Percentiles rank a stretch among this genome's conserved stretches.
Evolutionary conservation across 2,888 invertebrate species (phyloP).

Genomic region (Junonia oenone): DNA sequence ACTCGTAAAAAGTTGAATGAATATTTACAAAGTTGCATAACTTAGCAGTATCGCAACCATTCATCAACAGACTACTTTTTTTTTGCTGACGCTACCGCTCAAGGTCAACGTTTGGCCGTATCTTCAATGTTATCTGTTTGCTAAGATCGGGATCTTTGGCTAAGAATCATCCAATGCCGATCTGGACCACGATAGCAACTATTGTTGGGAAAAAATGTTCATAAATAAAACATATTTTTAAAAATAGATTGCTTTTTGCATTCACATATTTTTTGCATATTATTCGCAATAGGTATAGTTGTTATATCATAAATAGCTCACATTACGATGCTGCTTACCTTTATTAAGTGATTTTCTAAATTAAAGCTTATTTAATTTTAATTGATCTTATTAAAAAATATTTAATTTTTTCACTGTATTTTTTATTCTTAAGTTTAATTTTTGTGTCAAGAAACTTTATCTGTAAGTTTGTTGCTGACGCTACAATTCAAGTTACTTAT

Average conservation of each 20-base stretch:
- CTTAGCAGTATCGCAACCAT: conserved; percentile 10
- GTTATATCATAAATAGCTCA: too few species aligned
- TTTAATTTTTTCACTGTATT: neutral
- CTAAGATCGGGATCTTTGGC: conserved; percentile 18
- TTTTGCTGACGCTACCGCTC: conserved; percentile 8
- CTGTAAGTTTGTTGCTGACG: neutral
- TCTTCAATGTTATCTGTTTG: conserved; percentile 22
- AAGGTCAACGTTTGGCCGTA: conserved; percentile 21
- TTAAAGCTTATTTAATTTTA: too few species aligned
- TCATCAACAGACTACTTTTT: conserved; percentile 10
- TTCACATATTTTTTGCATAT: too few species aligned
- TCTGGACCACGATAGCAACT: neutral
- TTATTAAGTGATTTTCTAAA: too few species aligned
- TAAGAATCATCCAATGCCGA: conserved; percentile 10
- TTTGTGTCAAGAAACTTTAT: neutral
- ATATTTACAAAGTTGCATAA: conserved; percentile 1
- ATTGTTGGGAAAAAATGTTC: neutral
- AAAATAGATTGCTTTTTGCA: too few species aligned
- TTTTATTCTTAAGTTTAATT: neutral
- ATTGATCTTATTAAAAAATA: too few species aligned
- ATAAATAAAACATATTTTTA: neutral
- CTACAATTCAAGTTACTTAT: neutral
- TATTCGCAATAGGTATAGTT: too few species aligned
- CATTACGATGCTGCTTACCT: too few species aligned
- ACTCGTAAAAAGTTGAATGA: neutral